Conservation (phyloP, 2,888 invertebrate species). For the Seira sanloemensis region DNA sequence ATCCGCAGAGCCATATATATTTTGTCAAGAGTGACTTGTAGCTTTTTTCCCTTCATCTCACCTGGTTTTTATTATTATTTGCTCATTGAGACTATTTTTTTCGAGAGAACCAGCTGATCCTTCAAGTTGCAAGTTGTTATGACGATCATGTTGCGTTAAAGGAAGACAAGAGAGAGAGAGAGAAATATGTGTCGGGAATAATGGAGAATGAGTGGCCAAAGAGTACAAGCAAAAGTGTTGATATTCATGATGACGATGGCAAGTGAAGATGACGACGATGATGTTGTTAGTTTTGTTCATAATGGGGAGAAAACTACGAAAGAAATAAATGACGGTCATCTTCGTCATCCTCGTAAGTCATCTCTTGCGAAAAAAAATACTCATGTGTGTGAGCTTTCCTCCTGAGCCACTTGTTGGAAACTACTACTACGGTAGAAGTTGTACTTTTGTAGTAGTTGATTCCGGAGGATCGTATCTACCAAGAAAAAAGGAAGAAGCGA, state of each 20-base stretch:
- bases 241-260: conserved; percentile 68
- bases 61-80: conserved; percentile 51
- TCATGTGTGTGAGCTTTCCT: conserved; percentile 18
- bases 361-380: conserved; percentile 3
- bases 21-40: conserved; percentile 51
- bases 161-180: conserved; percentile 39
- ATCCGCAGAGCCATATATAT: too few species aligned
- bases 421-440: too few species aligned
- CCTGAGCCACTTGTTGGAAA: neutral
- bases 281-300: conserved; percentile 62
- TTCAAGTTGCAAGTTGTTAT: conserved; percentile 58
- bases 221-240: conserved; percentile 39
- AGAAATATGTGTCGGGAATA: conserved; percentile 52
- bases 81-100: conserved; percentile 50
- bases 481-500: too few species aligned
- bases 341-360: conserved; percentile 57
- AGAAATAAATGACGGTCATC: conserved; percentile 66
- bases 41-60: conserved; percentile 42
- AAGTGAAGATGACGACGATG: conserved; percentile 66
- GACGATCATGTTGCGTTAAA: conserved; percentile 15
- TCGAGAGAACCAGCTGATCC: conserved; percentile 43
- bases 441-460: too few species aligned
- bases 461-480: too few species aligned
- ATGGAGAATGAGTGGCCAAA: conserved; percentile 68
- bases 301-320: conserved; percentile 63